These are phyloP conservation scores for Glyptemys insculpta DNA, from an alignment of 2,797 vertebrate species.

Conservation along the genomic window DNA sequence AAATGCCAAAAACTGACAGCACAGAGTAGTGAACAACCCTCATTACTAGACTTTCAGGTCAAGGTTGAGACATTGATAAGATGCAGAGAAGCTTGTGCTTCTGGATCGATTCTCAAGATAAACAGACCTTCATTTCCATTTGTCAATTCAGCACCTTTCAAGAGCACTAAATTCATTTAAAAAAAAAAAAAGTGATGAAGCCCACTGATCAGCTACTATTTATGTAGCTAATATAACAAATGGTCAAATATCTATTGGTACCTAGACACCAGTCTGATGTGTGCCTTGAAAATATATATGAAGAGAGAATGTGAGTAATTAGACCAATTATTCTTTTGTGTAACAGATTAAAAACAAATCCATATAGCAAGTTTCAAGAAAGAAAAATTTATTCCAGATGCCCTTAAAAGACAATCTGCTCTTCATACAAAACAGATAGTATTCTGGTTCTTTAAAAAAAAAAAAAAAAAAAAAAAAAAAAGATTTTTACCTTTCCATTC, in stretches of 20 bases:
- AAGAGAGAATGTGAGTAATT: neutral
- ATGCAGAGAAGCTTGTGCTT: fast-evolving
- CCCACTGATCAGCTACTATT: neutral
- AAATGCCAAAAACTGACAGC: neutral
- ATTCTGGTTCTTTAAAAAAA: conserved; percentile 76
- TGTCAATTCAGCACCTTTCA: neutral
- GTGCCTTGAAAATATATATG: neutral
- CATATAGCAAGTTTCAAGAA: conserved; percentile 57
- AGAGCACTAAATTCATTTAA: neutral
- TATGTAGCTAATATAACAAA: neutral
- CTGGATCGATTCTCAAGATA: fast-evolving
- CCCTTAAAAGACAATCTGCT: conserved; percentile 77
- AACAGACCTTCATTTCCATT: neutral
- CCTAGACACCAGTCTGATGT: neutral
- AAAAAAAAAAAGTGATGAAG: neutral
- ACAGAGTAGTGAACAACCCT: fast-evolving
- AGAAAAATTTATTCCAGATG: conserved; percentile 81
- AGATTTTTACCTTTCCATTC: conserved; percentile 67
- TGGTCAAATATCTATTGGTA: neutral
- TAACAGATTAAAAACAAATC: neutral
- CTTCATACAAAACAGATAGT: conserved; percentile 81
- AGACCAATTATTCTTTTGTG: neutral
- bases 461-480: conserved; percentile 82
- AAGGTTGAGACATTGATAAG: neutral
- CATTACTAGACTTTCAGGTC: neutral